Base-by-base conservation (phyloP, 2,797 vertebrate genomes). In the Galago senegalensis region DNA sequence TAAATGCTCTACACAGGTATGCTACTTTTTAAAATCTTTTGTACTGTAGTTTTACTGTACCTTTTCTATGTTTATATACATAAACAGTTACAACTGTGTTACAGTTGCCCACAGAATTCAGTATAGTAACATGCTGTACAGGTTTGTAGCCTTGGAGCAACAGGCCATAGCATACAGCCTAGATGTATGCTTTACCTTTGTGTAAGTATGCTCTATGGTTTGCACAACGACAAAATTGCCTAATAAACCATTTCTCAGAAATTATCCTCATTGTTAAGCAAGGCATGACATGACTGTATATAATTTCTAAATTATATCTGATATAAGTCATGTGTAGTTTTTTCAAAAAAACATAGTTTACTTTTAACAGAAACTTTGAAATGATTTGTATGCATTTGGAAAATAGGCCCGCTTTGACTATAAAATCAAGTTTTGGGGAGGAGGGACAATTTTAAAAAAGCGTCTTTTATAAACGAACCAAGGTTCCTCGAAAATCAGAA, bases 331-430 rank as follows among this genome's bases (percentile, higher is more conserved):
- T 60, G n/a, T 43, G 76, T 34, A 77, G 5, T 82, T 46, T 87
- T 25, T 16, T 82, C 5, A 43, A 65, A 92, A 81, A 83, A 27
- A 37, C 56, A 83, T 2, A 63, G 87, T 81, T 96, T 89, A 81
- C 17, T 97, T 94, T 93, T 85, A 67, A 63, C 3, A 49, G 72
- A 46, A 92, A 25, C 34, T 83, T 96, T 79, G 60, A 91, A 91
- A 70, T 49, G 10, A 72, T 80, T 83, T 77, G 14, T 89, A 20
- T 75, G 40, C 5, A 70, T 80, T 83, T 63, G 49, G 87, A 27
- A 96, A 95, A 93, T 2, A n/a, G 25, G 67, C 72, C 93, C 89
- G 67, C 9, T 29, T 95, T 34, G 37, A 67, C 17, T 87, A 56
- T 73, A 61, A 94, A 93, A 93, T 83, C 5, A 65, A 58, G 40